A percentile compares a stretch with the other conserved stretches of the same genome.
Evolutionary conservation across 2,888 invertebrate genomes (phyloP).

Genomic region (Campaea margaritaria): DNA sequence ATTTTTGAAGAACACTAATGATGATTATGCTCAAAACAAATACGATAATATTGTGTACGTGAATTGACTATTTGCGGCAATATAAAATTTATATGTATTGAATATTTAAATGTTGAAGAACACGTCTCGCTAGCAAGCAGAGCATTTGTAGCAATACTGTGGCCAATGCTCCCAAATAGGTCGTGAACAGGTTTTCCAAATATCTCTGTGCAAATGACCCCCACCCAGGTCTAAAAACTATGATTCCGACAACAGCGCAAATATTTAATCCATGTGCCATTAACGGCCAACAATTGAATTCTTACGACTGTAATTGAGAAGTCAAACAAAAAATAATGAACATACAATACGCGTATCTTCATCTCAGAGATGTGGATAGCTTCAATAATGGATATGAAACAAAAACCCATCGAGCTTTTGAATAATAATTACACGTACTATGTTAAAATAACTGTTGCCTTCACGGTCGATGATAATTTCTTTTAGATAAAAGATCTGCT

Average conservation of each 20-base stretch:
- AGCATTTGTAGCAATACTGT: too few species aligned
- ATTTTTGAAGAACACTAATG: too few species aligned
- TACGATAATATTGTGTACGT: too few species aligned
- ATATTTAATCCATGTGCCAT: constrained; percentile 22
- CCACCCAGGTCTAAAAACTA: constrained; percentile 11
- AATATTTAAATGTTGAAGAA: too few species aligned
- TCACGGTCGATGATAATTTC: constrained; percentile 44
- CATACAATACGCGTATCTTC: constrained; percentile 33
- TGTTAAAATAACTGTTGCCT: constrained; percentile 45
- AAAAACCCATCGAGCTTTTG: constrained; percentile 45
- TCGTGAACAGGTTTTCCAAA: constrained; percentile 7
- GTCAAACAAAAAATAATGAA: constrained; percentile 32
- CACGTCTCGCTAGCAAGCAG: too few species aligned
- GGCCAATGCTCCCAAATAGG: too few species aligned
- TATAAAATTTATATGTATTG: too few species aligned
- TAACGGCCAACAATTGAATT: constrained; percentile 29
- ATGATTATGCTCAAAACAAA: too few species aligned
- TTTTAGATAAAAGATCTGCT: constrained; percentile 43
- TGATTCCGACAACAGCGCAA: constrained; percentile 9
- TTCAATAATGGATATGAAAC: constrained; percentile 40
- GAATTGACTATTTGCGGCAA: too few species aligned
- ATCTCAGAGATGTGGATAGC: constrained; percentile 35
- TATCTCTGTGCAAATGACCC: constrained; percentile 12
- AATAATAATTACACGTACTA: constrained; percentile 44
- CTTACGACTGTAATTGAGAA: constrained; percentile 28